Percentiles rank a stretch among this genome's conserved stretches.
These are phyloP conservation scores for Megastigmus dorsalis DNA, from an alignment of 2,888 invertebrate genomes.

Conservation along the genomic window DNA sequence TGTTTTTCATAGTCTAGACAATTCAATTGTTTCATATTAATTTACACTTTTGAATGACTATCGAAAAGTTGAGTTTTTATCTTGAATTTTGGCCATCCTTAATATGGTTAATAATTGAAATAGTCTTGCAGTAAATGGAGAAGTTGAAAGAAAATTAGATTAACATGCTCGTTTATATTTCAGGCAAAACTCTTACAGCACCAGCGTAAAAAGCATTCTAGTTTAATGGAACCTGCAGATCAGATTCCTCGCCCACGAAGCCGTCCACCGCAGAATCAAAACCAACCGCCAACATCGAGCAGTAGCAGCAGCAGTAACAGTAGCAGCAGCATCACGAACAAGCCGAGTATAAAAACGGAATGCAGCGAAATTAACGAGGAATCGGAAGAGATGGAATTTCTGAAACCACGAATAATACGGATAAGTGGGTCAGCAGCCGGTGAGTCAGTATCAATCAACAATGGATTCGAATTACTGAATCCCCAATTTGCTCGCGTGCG, in stretches of 20 bases:
- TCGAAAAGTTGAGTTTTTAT: background rate
- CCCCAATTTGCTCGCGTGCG: slow-evolving; percentile 71
- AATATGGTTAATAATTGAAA: too few species aligned
- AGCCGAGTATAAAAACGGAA: slow-evolving; percentile 1
- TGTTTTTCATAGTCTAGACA: too few species aligned
- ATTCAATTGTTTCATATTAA: too few species aligned
- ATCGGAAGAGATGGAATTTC: slow-evolving; percentile 60
- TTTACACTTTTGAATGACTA: too few species aligned
- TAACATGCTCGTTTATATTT: too few species aligned
- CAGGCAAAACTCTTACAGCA: slow-evolving; percentile 82
- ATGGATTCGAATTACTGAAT: slow-evolving; percentile 63
- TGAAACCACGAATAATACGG: slow-evolving; percentile 60
- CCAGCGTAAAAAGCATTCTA: slow-evolving; percentile 80
- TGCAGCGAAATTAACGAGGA: slow-evolving; percentile 61
- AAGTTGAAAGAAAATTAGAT: too few species aligned
- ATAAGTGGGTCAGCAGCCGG: slow-evolving; percentile 62
- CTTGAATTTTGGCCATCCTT: background rate
- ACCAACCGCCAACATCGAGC: slow-evolving; percentile 63
- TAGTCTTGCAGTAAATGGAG: too few species aligned
- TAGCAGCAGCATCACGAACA: background rate
- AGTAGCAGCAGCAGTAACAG: slow-evolving; percentile 14
- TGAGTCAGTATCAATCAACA: slow-evolving; percentile 61
- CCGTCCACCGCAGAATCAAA: slow-evolving; percentile 69
- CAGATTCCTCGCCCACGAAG: slow-evolving; percentile 70
- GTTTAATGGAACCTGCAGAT: slow-evolving; percentile 73